phyloP scores from a whole-genome alignment of 2,797 vertebrate genomes.

The Sylvilagus floridanus region DNA sequence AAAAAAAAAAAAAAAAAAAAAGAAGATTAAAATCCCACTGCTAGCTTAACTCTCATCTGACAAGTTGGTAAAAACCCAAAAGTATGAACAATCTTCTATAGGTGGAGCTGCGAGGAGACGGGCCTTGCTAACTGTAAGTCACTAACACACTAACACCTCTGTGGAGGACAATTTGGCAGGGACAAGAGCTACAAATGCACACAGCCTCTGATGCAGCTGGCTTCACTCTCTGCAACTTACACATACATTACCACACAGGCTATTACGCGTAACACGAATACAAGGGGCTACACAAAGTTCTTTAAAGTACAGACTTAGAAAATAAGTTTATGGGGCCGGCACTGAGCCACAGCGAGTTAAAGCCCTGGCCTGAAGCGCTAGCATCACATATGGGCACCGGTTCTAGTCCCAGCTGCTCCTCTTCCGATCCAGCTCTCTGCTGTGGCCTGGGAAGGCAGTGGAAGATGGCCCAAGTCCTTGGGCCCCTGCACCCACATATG shows the following conservation, averaged over 20 bases:
- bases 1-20: constrained; percentile 9
- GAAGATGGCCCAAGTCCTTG: too few species aligned
- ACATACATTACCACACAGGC: neutral
- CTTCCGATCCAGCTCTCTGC: too few species aligned
- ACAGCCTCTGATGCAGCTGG: neutral
- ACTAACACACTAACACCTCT: neutral
- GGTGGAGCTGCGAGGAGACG: neutral
- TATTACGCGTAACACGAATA: neutral
- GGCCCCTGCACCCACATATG: too few species aligned
- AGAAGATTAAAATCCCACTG: neutral
- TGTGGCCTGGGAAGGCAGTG: too few species aligned
- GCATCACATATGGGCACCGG: too few species aligned
- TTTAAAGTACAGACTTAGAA: too few species aligned
- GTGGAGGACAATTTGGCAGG: neutral
- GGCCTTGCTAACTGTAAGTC: neutral
- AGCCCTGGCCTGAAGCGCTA: too few species aligned
- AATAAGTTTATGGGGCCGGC: too few species aligned
- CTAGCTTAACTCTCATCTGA: neutral
- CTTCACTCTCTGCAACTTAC: neutral
- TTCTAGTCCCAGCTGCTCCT: too few species aligned
- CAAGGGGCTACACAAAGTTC: too few species aligned
- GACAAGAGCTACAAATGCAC: neutral
- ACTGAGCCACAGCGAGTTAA: too few species aligned
- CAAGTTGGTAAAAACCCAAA: constrained; percentile 41
- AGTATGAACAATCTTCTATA: neutral